phyloP scores from a whole-genome alignment of 2,888 invertebrate genomes.

The Hypercompe scribonia region DNA sequence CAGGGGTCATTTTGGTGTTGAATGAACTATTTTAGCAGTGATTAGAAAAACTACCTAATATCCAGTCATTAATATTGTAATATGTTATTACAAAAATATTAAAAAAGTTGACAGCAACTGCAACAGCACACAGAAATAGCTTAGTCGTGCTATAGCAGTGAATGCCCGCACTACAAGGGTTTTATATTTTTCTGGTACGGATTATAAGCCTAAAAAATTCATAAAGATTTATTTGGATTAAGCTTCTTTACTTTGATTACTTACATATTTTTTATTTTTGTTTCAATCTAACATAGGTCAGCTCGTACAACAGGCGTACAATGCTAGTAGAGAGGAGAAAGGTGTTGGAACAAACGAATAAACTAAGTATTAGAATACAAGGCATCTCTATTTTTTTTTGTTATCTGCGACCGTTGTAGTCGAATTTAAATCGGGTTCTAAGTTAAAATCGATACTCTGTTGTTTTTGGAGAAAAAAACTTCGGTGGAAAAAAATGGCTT shows the following conservation, averaged over 20 bases:
- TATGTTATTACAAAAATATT: too few relatives aligned
- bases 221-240: neutral
- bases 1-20: too few relatives aligned
- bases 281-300: neutral
- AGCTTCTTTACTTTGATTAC: neutral
- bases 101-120: too few relatives aligned
- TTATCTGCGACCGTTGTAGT: constrained; percentile 19
- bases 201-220: neutral
- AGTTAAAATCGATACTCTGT: constrained; percentile 50
- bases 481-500: constrained; percentile 29
- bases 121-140: neutral
- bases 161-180: neutral
- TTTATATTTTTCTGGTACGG: neutral
- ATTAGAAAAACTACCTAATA: neutral
- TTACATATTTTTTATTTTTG: neutral
- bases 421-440: constrained; percentile 38
- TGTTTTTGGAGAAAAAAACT: constrained; percentile 39
- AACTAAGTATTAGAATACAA: constrained; percentile 13
- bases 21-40: neutral
- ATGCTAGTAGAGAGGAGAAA: neutral
- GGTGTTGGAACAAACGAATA: neutral
- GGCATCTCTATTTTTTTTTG: constrained; percentile 28
- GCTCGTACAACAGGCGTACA: neutral
- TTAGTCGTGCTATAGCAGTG: neutral
- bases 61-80: too few relatives aligned